Conservation (phyloP, 2,888 invertebrate genomes). For the Polietes domitor region DNA sequence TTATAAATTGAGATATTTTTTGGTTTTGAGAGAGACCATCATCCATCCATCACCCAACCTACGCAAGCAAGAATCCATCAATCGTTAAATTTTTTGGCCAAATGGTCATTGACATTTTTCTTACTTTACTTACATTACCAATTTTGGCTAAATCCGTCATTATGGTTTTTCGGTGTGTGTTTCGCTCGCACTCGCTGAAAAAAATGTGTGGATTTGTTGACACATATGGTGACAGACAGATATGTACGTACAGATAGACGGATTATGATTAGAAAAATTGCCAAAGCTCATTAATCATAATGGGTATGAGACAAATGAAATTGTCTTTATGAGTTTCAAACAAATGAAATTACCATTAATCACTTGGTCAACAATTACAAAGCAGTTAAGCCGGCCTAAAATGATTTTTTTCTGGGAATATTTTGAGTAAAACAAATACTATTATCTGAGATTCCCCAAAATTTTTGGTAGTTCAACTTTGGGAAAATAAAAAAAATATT, state of each 20-base stretch:
- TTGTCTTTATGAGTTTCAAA: background rate
- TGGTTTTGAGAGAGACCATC: no score
- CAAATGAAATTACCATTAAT: conserved; percentile 12
- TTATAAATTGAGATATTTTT: background rate
- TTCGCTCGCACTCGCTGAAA: background rate
- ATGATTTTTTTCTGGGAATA: no score
- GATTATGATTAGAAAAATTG: conserved; percentile 50
- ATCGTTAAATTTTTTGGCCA: background rate
- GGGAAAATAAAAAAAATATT: no score
- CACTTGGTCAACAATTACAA: background rate
- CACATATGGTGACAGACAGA: conserved; percentile 23
- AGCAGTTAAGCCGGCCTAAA: background rate
- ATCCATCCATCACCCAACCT: no score
- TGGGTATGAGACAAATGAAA: no score
- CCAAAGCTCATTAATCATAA: conserved; percentile 28
- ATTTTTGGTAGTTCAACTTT: no score
- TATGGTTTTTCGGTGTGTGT: background rate
- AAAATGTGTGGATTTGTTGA: conserved; percentile 36
- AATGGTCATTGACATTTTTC: conserved; percentile 55
- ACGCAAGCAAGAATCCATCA: background rate
- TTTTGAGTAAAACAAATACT: no score
- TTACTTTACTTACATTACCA: no score
- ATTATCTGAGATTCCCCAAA: no score
- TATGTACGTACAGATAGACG: conserved; percentile 50
- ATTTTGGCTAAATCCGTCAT: conserved; percentile 32